phyloP scores from a whole-genome alignment of 2,888 invertebrate genomes.

The Coelopa pilipes region DNA sequence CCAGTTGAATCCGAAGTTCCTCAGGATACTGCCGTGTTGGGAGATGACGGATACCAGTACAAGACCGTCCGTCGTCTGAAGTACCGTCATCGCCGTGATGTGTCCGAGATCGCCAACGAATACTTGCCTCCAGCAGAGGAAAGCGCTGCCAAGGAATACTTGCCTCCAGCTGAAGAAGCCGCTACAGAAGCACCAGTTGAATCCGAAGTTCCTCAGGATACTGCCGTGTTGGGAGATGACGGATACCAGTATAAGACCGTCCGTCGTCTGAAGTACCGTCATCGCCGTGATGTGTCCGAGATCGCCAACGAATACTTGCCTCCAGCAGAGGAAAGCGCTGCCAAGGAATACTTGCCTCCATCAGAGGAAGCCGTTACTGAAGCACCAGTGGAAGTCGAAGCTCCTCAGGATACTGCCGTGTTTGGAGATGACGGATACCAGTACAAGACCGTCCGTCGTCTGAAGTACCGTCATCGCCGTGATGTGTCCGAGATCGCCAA shows the following conservation, averaged over 20 bases:
- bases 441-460: slow-evolving; percentile 56
- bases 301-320: slow-evolving; percentile 53
- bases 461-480: slow-evolving; percentile 57
- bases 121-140: slow-evolving; percentile 53
- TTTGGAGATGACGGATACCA: slow-evolving; percentile 51
- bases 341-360: slow-evolving; percentile 48
- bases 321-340: slow-evolving; percentile 44
- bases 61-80: slow-evolving; percentile 57
- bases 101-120: slow-evolving; percentile 49
- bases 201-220: slow-evolving; percentile 43
- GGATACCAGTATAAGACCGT: slow-evolving; percentile 42
- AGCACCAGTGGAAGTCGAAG: slow-evolving; percentile 19
- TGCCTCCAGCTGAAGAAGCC: slow-evolving; percentile 50
- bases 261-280: slow-evolving; percentile 52
- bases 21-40: slow-evolving; percentile 48
- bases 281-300: slow-evolving; percentile 53
- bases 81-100: slow-evolving; percentile 57
- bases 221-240: slow-evolving; percentile 44
- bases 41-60: slow-evolving; percentile 53
- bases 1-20: slow-evolving; percentile 43
- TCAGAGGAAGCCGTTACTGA: not conserved
- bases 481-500: slow-evolving; percentile 53
- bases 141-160: slow-evolving; percentile 46
- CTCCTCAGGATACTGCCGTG: slow-evolving; percentile 45
- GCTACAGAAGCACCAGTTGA: slow-evolving; percentile 45